These are phyloP conservation scores for Lagria hirta DNA, from an alignment of 2,888 invertebrate genomes.

Conservation along the genomic window DNA sequence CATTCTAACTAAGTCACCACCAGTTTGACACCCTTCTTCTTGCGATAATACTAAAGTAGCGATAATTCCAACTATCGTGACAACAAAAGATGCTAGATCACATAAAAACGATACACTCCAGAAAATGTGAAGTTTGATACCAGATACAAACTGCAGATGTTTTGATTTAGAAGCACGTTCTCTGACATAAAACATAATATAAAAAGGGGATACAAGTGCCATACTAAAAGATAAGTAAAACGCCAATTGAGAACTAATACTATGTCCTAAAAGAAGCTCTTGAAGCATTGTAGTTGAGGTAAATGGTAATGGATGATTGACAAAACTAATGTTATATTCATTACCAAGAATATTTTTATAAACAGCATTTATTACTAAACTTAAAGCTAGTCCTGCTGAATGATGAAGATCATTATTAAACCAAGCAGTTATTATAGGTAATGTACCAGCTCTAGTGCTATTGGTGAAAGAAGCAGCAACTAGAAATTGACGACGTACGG, in stretches of 20 bases:
- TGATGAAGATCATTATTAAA: slow-evolving; percentile 82
- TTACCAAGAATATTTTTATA: slow-evolving; percentile 50
- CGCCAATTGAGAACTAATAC: slow-evolving; percentile 60
- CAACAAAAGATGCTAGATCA: slow-evolving; percentile 65
- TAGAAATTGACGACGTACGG: slow-evolving; percentile 52
- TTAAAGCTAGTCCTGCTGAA: slow-evolving; percentile 67
- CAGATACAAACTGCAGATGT: slow-evolving; percentile 72
- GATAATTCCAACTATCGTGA: slow-evolving; percentile 60
- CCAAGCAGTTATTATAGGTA: slow-evolving; percentile 61
- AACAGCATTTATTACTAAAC: slow-evolving; percentile 64
- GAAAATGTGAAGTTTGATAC: slow-evolving; percentile 65
- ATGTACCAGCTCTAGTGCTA: slow-evolving; percentile 14
- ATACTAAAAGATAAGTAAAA: slow-evolving; percentile 73
- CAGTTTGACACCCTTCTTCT: slow-evolving; percentile 62
- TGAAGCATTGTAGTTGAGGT: slow-evolving; percentile 58
- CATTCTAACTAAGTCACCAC: slow-evolving; percentile 59
- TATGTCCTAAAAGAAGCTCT: too few species aligned
- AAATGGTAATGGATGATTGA: slow-evolving; percentile 71
- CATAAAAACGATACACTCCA: slow-evolving; percentile 71
- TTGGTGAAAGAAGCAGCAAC: slow-evolving; percentile 61
- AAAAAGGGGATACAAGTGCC: slow-evolving; percentile 68
- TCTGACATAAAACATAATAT: slow-evolving; percentile 63
- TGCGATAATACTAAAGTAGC: slow-evolving; percentile 65
- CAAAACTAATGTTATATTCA: slow-evolving; percentile 45
- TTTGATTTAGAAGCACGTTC: slow-evolving; percentile 70